phyloP scores from a whole-genome alignment of 1,140 invertebrate species.

The Solenopsis fugax region DNA sequence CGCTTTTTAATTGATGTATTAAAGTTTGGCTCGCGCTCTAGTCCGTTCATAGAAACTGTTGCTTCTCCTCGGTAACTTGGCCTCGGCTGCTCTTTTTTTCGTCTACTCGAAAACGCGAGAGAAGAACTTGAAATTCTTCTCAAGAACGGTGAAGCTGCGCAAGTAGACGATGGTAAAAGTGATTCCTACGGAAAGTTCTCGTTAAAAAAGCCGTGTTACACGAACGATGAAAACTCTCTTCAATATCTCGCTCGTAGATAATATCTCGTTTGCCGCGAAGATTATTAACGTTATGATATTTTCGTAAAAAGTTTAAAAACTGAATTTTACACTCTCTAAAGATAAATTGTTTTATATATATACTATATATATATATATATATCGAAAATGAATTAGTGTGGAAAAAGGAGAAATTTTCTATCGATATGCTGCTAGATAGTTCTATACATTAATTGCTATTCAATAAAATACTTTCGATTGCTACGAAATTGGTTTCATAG shows the following conservation, averaged over 20 bases:
- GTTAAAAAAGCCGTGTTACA: conserved; percentile 11
- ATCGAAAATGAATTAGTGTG: neutral
- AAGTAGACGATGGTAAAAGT: conserved; percentile 45
- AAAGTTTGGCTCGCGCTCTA: conserved; percentile 27
- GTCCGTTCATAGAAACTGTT: conserved; percentile 38
- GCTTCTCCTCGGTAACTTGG: conserved; percentile 40
- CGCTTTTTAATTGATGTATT: conserved; percentile 50
- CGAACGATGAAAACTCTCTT: conserved; percentile 16
- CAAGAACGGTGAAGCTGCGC: conserved; percentile 27
- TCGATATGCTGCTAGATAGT: neutral
- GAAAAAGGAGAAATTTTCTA: neutral
- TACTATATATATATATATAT: neutral
- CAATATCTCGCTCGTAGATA: neutral
- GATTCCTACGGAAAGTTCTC: conserved; percentile 19
- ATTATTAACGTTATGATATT: neutral
- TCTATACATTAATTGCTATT: neutral
- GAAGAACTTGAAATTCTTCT: conserved; percentile 51
- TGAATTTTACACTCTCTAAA: neutral
- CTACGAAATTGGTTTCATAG: conserved; percentile 6
- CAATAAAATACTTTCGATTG: neutral
- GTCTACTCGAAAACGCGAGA: conserved; percentile 7
- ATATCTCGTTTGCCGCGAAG: neutral
- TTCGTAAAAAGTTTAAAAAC: neutral
- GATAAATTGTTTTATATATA: neutral
- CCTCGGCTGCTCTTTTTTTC: conserved; percentile 14